Base-by-base conservation (phyloP, 2,888 invertebrate genomes). In the Leptinotarsa peninsularis region DNA sequence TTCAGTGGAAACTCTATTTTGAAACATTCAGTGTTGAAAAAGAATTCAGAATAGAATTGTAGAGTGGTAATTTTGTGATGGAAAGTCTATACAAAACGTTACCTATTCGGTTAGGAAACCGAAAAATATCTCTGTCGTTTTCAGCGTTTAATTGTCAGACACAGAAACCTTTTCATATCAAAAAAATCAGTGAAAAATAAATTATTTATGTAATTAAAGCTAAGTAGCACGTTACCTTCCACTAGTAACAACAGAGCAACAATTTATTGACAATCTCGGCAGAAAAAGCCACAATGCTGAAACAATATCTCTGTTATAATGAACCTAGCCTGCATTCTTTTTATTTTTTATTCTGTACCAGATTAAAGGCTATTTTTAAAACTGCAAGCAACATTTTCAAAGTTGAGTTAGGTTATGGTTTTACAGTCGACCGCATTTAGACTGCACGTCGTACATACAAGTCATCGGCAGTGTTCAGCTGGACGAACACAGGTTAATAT, bases 371-470 rank as follows among this genome's bases (percentile, higher is more conserved):
- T 88, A 88, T 88, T 88, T 88, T 88, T 87, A 87, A 86, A 86
- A 83, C 87, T 83, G 84, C 85, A 84, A 86, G 83, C 87, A 88
- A 88, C 88, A 88, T 87, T 87, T 88, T 87, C 87, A 85, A 84
- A 86, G 84, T 88, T 87, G 85, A 86, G 88, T 87, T 88, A 88
- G 87, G 88, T 88, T 88, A 87, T 88, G 87, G 87, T 85, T 85
- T 84, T 84, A 82, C 84, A 84, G 83, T 82, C 76, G 84, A 76
- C 82, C 85, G 83, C 79, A 71, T 78, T 76, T 79, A 80, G 74
- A 60, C 43, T 49, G 66, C 1, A 58, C 77, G 77, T 66, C 49
- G 60, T 74, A 76, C 76, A 79, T 81, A 82, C 74, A 78, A 75
- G 75, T 76, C 77, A 76, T 74, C 76, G 74, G 74, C 76, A 78